A percentile compares a stretch with the other conserved stretches of the same genome.
phyloP scores from a whole-genome alignment of 2,888 invertebrate species.

The Ariolimax columbianus region DNA sequence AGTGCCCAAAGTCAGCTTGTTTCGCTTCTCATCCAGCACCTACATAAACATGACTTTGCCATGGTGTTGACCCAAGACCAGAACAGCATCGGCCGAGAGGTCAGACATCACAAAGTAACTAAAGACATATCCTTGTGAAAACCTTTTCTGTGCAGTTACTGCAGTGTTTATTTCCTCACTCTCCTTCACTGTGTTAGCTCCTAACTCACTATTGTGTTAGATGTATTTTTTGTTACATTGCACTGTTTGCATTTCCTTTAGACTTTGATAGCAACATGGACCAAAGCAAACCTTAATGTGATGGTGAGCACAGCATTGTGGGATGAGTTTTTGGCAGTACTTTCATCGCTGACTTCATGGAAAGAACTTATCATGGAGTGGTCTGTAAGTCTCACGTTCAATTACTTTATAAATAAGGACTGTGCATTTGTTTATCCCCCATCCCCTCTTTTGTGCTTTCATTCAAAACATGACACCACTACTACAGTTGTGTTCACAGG shows the following conservation, averaged over 20 bases:
- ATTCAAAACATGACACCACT: too few relatives aligned
- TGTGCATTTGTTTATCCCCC: too few relatives aligned
- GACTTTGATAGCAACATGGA: constrained; percentile 98
- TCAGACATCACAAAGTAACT: constrained; percentile 1
- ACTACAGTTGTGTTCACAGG: too few relatives aligned
- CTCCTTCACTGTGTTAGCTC: not conserved
- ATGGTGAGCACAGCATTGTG: constrained; percentile 92
- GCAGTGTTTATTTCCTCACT: not conserved
- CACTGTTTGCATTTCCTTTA: constrained; percentile 82
- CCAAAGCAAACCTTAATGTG: constrained; percentile 96
- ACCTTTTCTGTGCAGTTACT: not conserved
- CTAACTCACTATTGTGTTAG: not conserved
- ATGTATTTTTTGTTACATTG: not conserved
- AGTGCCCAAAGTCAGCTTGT: not conserved
- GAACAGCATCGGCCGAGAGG: constrained; percentile 64
- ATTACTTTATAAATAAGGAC: not conserved
- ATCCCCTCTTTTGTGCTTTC: too few relatives aligned
- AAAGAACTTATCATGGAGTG: constrained; percentile 96
- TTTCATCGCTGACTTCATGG: constrained; percentile 93
- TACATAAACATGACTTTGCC: constrained; percentile 66
- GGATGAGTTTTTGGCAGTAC: constrained; percentile 93
- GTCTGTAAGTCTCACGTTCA: constrained; percentile 86
- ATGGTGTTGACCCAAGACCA: constrained; percentile 62
- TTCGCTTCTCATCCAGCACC: constrained; percentile 55
- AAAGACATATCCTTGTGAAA: not conserved